Evolutionary conservation across 2,888 invertebrate genomes (phyloP), one percentile per base, ranked within the genome.

Genomic region (Elgonia sp.): DNA sequence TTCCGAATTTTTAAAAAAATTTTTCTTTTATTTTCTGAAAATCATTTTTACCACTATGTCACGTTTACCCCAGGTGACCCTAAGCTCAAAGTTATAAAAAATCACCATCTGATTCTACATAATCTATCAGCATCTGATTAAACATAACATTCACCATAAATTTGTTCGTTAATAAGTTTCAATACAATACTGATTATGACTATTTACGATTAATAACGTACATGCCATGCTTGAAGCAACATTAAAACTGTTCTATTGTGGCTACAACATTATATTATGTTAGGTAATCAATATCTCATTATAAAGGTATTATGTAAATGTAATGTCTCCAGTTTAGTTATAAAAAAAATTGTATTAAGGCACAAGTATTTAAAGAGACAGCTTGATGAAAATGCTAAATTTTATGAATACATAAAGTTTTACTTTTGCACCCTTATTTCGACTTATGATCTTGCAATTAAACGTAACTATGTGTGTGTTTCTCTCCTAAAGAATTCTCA

Each of bases 221-320:
- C n/a, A n/a, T n/a, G 21, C 20, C 16, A 62, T 62, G 37, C 14
- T 16, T 14, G 3, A 21, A 67, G 21, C 67, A 42, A 67, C 46
- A 46, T 14, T 46, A 21, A 67, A 67, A 67, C 18, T 67, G 46
- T 12, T 21, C 70, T 18, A 37, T 50, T 70, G 37, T 70, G 53
- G 37, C 2, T 14, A 55, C 14, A 60, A 73, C 73, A 57, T 60
- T 20, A 21, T 73, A 60, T 42, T 40, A 40, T 12, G 73, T 42
- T 60, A 40, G 37, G 42, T 73, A 73, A 57, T 73, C 73, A 73
- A 73, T 73, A 73, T 73, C 60, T 60, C 60, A 73, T 73, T 60
- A 60, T 60, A 42, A 5, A 16, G 37, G 57, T 60, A 73, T 73
- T 60, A 73, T 73, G 60, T 73, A 60, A 73, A 73, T 60, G 10